Evolutionary conservation across 2,797 vertebrate genomes (phyloP).

Genomic region (Clamator glandarius): DNA sequence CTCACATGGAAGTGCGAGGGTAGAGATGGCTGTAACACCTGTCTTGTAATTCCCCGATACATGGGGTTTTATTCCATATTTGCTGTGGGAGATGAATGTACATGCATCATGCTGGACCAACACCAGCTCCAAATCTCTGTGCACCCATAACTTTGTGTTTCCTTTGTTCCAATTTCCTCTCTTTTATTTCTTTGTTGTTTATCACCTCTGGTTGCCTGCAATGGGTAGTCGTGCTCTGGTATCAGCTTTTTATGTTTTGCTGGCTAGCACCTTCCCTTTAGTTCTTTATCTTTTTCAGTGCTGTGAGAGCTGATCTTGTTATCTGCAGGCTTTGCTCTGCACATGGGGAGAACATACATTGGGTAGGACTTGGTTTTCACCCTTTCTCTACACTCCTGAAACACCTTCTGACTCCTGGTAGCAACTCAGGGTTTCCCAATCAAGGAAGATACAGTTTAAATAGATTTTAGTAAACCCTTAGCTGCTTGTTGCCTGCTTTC

Average conservation of each 20-base stretch:
- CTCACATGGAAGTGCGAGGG: accelerated
- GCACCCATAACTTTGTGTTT: background rate
- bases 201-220: background rate
- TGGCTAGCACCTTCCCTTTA: background rate
- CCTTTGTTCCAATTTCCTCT: background rate
- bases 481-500: background rate
- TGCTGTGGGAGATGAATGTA: background rate
- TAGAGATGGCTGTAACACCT: accelerated
- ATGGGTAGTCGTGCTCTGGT: background rate
- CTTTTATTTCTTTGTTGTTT: background rate
- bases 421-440: background rate
- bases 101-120: background rate
- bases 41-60: background rate
- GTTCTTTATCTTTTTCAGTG: background rate
- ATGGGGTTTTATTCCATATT: background rate
- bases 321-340: background rate
- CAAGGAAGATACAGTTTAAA: accelerated
- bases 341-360: accelerated
- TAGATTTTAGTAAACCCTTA: background rate
- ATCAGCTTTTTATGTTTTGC: background rate
- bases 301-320: background rate
- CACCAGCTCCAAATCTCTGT: background rate
- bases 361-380: background rate
- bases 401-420: background rate
- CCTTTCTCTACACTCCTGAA: accelerated